Evolutionary conservation across 2,888 invertebrate genomes (phyloP).

Genomic region (Sphaerophoria taeniata): DNA sequence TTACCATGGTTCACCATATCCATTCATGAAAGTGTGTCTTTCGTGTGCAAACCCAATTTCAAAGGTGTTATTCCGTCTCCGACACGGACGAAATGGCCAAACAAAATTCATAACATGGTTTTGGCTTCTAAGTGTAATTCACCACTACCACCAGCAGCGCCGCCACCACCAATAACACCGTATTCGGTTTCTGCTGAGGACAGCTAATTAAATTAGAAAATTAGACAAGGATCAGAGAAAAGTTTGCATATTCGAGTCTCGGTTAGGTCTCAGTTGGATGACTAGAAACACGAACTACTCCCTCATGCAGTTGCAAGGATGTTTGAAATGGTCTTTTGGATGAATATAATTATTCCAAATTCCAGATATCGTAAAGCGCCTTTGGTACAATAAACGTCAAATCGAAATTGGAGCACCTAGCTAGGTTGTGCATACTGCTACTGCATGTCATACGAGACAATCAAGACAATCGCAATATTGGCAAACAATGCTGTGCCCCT

Average conservation of each 20-base stretch:
- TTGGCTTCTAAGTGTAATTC: conserved; percentile 35
- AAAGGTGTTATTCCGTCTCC: conserved; percentile 43
- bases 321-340: background rate
- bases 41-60: conserved; percentile 64
- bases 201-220: conserved; percentile 64
- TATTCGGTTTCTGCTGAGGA: conserved; percentile 30
- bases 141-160: conserved; percentile 6
- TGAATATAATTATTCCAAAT: background rate
- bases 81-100: conserved; percentile 21
- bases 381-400: conserved; percentile 29
- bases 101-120: conserved; percentile 33
- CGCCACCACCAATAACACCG: background rate
- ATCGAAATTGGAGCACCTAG: conserved; percentile 48
- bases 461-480: conserved; percentile 42
- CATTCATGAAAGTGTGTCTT: conserved; percentile 32
- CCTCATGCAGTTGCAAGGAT: background rate
- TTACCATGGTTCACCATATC: background rate
- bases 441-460: conserved; percentile 42
- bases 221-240: conserved; percentile 44
- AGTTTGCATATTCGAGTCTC: conserved; percentile 42
- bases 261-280: background rate
- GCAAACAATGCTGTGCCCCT: conserved; percentile 47
- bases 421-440: conserved; percentile 13
- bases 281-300: background rate
- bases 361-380: conserved; percentile 11